Evolutionary conservation across 2,888 invertebrate genomes (phyloP).

Genomic region (Drosophila acutilabella): DNA sequence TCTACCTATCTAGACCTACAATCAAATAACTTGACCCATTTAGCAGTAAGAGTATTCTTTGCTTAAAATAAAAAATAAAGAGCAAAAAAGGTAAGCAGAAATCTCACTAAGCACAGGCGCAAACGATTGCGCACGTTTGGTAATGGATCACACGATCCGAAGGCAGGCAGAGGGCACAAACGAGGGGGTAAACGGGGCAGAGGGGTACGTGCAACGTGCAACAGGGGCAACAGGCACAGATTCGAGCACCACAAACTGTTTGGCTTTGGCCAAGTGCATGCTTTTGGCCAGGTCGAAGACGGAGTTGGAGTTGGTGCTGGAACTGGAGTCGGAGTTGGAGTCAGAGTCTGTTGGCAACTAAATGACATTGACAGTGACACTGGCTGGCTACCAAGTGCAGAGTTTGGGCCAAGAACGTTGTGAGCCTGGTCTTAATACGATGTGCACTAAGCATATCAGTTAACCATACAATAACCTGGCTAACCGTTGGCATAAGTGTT

Average conservation of each 20-base stretch:
- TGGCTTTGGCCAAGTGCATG: conserved; percentile 32
- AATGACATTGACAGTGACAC: conserved; percentile 84
- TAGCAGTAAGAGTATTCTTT: conserved; percentile 30
- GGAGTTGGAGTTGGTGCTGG: conserved; percentile 19
- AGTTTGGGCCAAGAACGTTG: conserved; percentile 17
- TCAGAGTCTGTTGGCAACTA: conserved; percentile 60
- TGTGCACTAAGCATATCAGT: conserved; percentile 77
- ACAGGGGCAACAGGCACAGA: conserved; percentile 24
- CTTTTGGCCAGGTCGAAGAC: conserved; percentile 15
- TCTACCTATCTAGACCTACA: background rate
- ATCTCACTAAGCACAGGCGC: conserved; percentile 75
- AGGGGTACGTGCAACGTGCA: conserved; percentile 15
- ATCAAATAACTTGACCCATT: background rate
- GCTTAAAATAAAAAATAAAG: conserved; percentile 12
- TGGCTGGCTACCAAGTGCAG: conserved; percentile 49
- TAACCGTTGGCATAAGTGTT: conserved; percentile 72
- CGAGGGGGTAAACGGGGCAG: background rate
- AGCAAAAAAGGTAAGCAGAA: conserved; percentile 25
- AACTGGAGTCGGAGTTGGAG: conserved; percentile 15
- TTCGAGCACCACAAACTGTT: conserved; percentile 37
- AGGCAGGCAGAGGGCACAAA: conserved; percentile 28
- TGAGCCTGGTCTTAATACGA: conserved; percentile 72
- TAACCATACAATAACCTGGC: conserved; percentile 75
- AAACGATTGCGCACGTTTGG: conserved; percentile 81
- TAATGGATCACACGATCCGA: conserved; percentile 81